Conservation (phyloP, 2,113 vertebrate genomes). For the Eurystomus gularis region DNA sequence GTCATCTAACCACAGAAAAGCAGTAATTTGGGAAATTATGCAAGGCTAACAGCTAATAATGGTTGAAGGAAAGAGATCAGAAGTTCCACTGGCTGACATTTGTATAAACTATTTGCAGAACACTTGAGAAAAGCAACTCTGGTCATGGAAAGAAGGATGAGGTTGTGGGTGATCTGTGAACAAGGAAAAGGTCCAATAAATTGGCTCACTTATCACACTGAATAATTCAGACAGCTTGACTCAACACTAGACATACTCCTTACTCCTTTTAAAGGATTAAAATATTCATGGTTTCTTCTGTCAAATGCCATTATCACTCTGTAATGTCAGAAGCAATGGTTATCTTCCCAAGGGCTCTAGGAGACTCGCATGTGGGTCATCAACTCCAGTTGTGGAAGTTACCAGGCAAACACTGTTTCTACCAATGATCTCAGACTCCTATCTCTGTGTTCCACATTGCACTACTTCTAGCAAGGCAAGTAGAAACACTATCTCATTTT, state of each 20-base stretch:
- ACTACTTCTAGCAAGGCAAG: background rate
- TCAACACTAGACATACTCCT: constrained; percentile 22
- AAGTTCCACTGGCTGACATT: constrained; percentile 33
- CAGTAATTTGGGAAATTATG: background rate
- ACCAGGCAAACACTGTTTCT: background rate
- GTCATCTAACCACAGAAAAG: background rate
- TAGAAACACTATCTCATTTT: background rate
- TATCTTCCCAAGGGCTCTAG: background rate
- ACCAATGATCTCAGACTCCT: background rate
- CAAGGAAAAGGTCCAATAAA: constrained; percentile 58
- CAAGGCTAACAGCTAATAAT: background rate
- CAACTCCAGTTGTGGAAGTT: background rate
- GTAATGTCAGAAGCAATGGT: background rate
- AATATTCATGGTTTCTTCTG: constrained; percentile 60
- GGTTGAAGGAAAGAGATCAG: constrained; percentile 1
- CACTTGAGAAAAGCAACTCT: constrained; percentile 26
- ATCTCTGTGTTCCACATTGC: background rate
- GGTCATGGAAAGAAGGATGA: constrained; percentile 49
- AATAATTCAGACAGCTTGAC: constrained; percentile 64
- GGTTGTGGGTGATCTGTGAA: constrained; percentile 54
- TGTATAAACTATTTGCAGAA: constrained; percentile 38
- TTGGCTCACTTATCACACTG: constrained; percentile 66
- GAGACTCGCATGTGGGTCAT: background rate
- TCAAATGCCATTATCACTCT: constrained; percentile 42
- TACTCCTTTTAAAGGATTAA: constrained; percentile 54